Percentiles rank a stretch among this genome's conserved stretches.
These are phyloP conservation scores for Tanytarsus gracilentus DNA, from an alignment of 2,888 invertebrate genomes.

Conservation along the genomic window DNA sequence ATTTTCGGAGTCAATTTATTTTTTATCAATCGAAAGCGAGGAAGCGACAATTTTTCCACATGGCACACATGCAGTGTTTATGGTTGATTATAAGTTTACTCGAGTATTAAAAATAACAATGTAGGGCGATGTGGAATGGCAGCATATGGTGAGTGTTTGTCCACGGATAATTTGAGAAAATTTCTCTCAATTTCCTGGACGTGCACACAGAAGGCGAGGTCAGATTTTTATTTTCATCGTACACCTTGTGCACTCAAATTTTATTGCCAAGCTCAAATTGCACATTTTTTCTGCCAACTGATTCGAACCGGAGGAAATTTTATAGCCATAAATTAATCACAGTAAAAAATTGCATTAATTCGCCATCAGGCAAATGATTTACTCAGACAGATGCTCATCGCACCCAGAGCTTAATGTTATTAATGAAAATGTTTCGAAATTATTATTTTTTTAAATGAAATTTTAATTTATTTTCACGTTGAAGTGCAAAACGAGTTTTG, in stretches of 20 bases:
- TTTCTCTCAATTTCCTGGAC: too few species aligned
- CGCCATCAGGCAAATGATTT: slow-evolving; percentile 10
- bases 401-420: background rate
- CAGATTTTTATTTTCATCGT: background rate
- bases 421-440: background rate
- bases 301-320: background rate
- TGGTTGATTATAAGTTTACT: too few species aligned
- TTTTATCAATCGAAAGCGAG: too few species aligned
- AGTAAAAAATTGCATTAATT: background rate
- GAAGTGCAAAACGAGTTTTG: too few species aligned
- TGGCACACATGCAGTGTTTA: too few species aligned
- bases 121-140: background rate
- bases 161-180: too few species aligned
- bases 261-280: background rate
- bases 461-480: background rate
- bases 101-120: background rate
- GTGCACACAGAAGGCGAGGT: background rate
- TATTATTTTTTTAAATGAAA: background rate
- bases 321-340: slow-evolving; percentile 3
- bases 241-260: slow-evolving; percentile 1
- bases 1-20: too few species aligned
- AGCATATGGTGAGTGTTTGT: background rate
- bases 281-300: background rate
- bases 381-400: slow-evolving; percentile 5
- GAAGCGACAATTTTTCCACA: background rate